Base-by-base conservation (phyloP, 2,797 vertebrate species). In the Heteromormyrus szaboi region DNA sequence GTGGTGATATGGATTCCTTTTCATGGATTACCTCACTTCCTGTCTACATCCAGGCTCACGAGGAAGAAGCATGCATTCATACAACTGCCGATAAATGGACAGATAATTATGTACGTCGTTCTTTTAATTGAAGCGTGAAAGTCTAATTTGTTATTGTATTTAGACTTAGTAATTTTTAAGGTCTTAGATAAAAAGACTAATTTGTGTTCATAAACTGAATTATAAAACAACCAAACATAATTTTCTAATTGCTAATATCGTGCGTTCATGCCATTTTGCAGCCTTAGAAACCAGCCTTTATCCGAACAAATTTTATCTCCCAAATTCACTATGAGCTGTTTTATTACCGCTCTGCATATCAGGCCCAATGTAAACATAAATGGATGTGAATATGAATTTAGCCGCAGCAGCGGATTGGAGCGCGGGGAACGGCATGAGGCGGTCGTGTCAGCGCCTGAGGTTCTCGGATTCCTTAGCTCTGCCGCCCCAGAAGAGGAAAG, bases 171-270 rank as follows among this genome's bases (percentile, higher is more conserved):
- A 22, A 22, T 51, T 51, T 50, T 50, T 46, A 85, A 46, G 48
- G 46, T 51, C 11, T 51, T 14, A 85, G n/a, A 81, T 22, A 81
- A 81, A 51, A 22, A 25, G 41, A 50, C 46, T 85, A 85, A 85
- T 85, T 46, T 85, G 81, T 25, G 51, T 85, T 85, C 48, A 48
- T 85, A 85, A 85, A 48, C 48, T 29, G 22, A 81, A 50, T 25
- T 25, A 48, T 85, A 85, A 85, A 51, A 48, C 44, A 51, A 48
- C 22, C n/a, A 51, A 50, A 25, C 81, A 85, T 85, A 25, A 85
- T 85, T 85, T 59, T 81, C 76, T 81, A 81, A 81, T 81, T 81
- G 76, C 41, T 81, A 81, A 46, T 81, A 81, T 46, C 76, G 46
- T 81, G 76, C 76, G 7, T 22, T 46, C 41, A 8, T 81, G 76